Evolutionary conservation across 2,888 invertebrate genomes (phyloP), one percentile per base, ranked within the genome.

Genomic region (Lycocerus yunnanus): DNA sequence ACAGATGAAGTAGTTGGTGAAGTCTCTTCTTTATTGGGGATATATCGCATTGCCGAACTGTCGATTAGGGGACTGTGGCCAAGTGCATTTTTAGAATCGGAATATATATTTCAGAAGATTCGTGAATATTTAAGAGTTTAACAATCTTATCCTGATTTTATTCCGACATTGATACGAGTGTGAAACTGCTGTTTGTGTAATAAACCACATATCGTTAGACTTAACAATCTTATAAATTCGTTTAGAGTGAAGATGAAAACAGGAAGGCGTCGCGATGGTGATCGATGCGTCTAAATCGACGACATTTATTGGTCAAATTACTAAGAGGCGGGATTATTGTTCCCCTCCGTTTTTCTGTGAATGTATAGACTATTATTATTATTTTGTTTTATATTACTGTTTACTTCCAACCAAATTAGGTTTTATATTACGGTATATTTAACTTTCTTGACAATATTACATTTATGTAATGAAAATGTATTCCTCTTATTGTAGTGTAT

Each of bases 351-450:
- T 78, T 74, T 80, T 81, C 72, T 69, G 71, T 24, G 21, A 68
- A 21, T 60, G 43, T 68, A 68, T 18, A 58, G 68, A 68, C 61
- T 68, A 67, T 72, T 72, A 82, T 68, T 68, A 67, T 72, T 72
- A 82, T 82, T 83, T 82, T 81, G 82, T 82, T 78, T 43, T 43
- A 79, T 80, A 81, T 81, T 81, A 82, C 79, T 82, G 72, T 72
- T 72, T 72, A 60, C 72, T 63, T 72, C 68, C 58, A 43, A 58
- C 8, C 21, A 72, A 72, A 72, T 72, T 72, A 68, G 61, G 63
- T 72, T 72, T 72, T 72, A 43, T 43, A 43, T 43, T 43, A 43
- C 43, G n/a, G 6, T 13, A 43, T n/a, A 43, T 43, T 43, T 43
- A 43, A 43, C 43, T 43, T 43, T n/a, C 13, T 6, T 43, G 43